A percentile compares a stretch with the other conserved stretches of the same genome.
phyloP scores from a whole-genome alignment of 1,140 invertebrate species.

The Sitodiplosis mosellana region DNA sequence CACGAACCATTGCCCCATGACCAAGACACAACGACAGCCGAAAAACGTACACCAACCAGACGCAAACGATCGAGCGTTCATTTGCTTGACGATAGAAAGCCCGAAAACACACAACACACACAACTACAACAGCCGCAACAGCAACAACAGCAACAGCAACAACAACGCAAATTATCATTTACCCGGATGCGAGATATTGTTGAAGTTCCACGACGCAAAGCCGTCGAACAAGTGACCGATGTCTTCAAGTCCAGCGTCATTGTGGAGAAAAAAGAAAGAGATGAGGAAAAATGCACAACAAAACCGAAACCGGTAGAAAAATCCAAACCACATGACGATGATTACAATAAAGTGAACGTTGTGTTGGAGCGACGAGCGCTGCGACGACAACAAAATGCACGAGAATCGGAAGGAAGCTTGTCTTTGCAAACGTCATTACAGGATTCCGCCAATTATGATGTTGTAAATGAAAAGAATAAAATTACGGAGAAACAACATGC shows the following conservation, averaged over 20 bases:
- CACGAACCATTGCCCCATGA: constrained; percentile 44
- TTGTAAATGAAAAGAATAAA: constrained; percentile 1
- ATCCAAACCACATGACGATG: constrained; percentile 10
- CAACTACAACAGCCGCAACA: not conserved
- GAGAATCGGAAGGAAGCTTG: not conserved
- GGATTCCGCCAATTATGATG: not conserved
- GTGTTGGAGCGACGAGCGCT: constrained; percentile 19
- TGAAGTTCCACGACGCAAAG: not conserved
- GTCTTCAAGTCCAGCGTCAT: not conserved
- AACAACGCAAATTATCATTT: not conserved
- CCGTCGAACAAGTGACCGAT: too few relatives aligned
- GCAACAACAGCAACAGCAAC: not conserved
- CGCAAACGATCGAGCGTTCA: not conserved
- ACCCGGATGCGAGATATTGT: not conserved
- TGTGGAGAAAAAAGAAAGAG: constrained; percentile 3
- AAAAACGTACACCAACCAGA: constrained; percentile 12
- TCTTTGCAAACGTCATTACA: not conserved
- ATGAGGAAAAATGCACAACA: too few relatives aligned
- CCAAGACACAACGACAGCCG: constrained; percentile 19
- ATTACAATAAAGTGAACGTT: constrained; percentile 19
- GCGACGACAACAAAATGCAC: constrained; percentile 6
- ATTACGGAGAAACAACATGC: constrained; percentile 6
- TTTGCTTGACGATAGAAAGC: not conserved
- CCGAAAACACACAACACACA: not conserved
- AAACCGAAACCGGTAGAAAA: not conserved